A percentile compares a stretch with the other conserved stretches of the same genome.
These are phyloP conservation scores for Drosophila pseudotakahashii DNA, from an alignment of 2,888 invertebrate species.

Conservation along the genomic window DNA sequence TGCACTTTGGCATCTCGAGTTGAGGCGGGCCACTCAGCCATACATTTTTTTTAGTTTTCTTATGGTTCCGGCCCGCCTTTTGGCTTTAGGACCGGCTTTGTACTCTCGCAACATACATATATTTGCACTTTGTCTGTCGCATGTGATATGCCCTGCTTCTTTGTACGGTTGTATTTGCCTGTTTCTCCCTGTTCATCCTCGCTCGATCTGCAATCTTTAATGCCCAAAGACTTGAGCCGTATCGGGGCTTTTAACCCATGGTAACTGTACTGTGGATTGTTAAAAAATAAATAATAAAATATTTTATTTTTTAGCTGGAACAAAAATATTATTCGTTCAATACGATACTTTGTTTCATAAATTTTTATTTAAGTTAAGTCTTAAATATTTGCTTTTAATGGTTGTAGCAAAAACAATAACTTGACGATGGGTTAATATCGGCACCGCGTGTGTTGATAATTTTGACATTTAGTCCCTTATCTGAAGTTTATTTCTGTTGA, in stretches of 20 bases:
- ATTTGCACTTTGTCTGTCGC: slow-evolving; percentile 68
- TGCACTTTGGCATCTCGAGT: slow-evolving; percentile 81
- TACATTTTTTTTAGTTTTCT: neutral
- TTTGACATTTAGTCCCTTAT: slow-evolving; percentile 80
- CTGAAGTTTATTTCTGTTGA: slow-evolving; percentile 76
- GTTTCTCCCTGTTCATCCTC: slow-evolving; percentile 3
- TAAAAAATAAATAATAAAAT: too few species aligned
- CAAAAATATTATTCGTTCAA: too few species aligned
- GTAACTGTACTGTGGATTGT: neutral
- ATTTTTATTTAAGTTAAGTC: too few species aligned
- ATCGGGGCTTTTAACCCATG: slow-evolving; percentile 20
- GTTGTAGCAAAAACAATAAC: too few species aligned
- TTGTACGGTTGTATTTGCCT: neutral
- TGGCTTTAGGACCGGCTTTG: slow-evolving; percentile 31
- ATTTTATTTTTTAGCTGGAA: too few species aligned
- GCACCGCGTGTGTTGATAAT: slow-evolving; percentile 77
- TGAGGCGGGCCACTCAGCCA: slow-evolving; percentile 29
- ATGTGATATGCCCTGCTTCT: slow-evolving; percentile 8
- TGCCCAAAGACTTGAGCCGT: neutral
- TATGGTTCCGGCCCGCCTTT: slow-evolving; percentile 15
- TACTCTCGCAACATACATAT: slow-evolving; percentile 66
- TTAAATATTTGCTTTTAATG: too few species aligned
- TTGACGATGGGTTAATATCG: slow-evolving; percentile 56
- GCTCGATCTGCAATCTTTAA: slow-evolving; percentile 12
- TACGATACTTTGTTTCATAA: too few species aligned